Percentiles rank a stretch among this genome's conserved stretches.
Evolutionary conservation across 2,797 vertebrate genomes (phyloP).

Genomic region (Sorex maritimensis): DNA sequence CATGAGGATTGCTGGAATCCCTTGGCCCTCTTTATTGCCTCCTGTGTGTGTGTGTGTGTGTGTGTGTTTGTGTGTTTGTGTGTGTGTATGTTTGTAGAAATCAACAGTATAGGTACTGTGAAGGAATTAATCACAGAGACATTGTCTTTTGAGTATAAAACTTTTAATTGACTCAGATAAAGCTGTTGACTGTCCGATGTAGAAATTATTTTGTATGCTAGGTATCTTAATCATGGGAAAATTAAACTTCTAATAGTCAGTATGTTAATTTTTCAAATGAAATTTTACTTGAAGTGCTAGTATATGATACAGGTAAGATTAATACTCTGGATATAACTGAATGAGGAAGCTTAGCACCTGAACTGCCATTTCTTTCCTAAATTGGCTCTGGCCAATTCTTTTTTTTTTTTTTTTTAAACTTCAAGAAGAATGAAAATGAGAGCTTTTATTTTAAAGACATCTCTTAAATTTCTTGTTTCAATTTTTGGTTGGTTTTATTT

Average conservation of each 20-base stretch:
- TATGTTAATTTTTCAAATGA: conserved; percentile 39
- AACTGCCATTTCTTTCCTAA: no score
- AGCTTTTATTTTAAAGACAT: neutral
- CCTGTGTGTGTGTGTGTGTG: no score
- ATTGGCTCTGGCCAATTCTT: no score
- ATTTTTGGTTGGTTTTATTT: conserved; percentile 71
- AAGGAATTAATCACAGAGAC: conserved; percentile 29
- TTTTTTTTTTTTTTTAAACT: no score
- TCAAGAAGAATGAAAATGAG: no score
- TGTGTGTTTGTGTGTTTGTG: no score
- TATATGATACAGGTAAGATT: neutral
- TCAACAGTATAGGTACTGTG: neutral
- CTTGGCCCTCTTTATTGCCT: no score
- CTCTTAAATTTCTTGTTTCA: conserved; percentile 32
- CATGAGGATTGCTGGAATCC: no score
- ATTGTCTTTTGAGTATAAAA: neutral
- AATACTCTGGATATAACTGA: neutral
- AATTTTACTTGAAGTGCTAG: neutral
- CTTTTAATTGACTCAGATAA: neutral
- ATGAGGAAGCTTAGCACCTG: neutral
- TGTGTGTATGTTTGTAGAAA: no score
- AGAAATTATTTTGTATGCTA: conserved; percentile 56
- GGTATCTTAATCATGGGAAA: conserved; percentile 30
- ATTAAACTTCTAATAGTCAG: conserved; percentile 46
- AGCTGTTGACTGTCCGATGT: neutral